Evolutionary conservation across 2,113 vertebrate genomes (phyloP).

Genomic region (Helogale parvula): DNA sequence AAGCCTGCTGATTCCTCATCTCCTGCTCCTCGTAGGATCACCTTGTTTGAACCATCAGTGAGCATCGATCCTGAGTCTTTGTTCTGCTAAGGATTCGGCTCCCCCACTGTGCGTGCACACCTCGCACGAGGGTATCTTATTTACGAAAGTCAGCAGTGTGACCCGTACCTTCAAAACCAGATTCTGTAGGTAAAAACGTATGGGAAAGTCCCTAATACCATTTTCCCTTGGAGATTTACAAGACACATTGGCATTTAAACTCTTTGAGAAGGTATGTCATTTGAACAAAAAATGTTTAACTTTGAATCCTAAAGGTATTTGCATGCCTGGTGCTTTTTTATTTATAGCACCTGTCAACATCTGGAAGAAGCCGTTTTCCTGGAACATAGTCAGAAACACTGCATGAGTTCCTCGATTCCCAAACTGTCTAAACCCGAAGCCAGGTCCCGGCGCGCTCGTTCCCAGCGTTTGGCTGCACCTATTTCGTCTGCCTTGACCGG

Average conservation of each 20-base stretch:
- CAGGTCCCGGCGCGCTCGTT: too few species aligned
- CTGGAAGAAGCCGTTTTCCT: background rate
- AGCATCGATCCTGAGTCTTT: background rate
- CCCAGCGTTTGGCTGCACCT: too few species aligned
- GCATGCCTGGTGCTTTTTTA: background rate
- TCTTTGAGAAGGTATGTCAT: background rate
- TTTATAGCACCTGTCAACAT: background rate
- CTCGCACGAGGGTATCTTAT: background rate
- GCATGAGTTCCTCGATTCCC: background rate
- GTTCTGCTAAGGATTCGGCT: background rate
- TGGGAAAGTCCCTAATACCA: background rate
- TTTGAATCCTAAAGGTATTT: background rate
- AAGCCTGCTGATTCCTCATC: background rate
- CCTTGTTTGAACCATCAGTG: background rate
- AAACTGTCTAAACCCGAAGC: too few species aligned
- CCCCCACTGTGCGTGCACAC: background rate
- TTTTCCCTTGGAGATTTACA: background rate
- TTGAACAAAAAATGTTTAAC: background rate
- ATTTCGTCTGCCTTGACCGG: too few species aligned
- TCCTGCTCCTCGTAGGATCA: rapidly evolving
- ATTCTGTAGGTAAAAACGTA: background rate
- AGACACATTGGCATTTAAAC: background rate
- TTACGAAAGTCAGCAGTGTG: background rate
- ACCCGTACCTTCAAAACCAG: background rate
- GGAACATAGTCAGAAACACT: background rate